Base-by-base conservation (phyloP, 2,113 vertebrate genomes). In the Brachionichthys hirsutus region DNA sequence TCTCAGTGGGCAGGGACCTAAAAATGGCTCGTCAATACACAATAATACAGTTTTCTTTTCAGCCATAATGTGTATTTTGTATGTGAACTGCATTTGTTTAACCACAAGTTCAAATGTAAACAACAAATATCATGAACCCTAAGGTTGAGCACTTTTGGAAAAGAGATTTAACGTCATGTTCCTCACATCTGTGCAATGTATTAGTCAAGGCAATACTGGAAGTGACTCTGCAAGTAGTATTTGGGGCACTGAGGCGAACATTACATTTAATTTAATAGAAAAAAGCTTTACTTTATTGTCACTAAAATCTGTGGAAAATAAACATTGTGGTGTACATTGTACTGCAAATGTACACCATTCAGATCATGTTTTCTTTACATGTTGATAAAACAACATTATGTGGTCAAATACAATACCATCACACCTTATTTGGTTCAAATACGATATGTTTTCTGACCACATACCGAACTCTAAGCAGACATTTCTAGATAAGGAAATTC, bases 91-190 rank as follows among this genome's bases (percentile, higher is more conserved):
- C 38, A 72, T 78, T 76, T 64, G 52, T 54, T 38, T 52, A 63
- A 52, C 58, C 61, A 22, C 58, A 66, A 34, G 61, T 70, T 82
- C 48, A 67, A 16, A n/a, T 63, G 45, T 69, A 69, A 87, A 79
- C 45, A 78, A 54, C 17, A 50, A 49, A 64, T 71, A 54, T 73
- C 58, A 52, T 67, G 24, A 76, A 72, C 53, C 63, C 57, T 49
- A 22, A 49, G 61, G 67, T 50, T 41, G 3, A 62, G 61, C 9
- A 3, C 24, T 54, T 73, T 50, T 56, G 48, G 42, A 46, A 57
- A 58, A 30, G 46, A 71, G 43, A 50, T 58, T 49, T 60, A 44
- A 72, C 43, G 59, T 77, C 57, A 44, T 48, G 54, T 71, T 71
- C 18, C 30, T 50, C 19, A 78, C 81, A 74, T 79, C 70, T 78